These are phyloP conservation scores for Sebastes oblongus DNA, from an alignment of 2,797 vertebrate species.

Conservation along the genomic window DNA sequence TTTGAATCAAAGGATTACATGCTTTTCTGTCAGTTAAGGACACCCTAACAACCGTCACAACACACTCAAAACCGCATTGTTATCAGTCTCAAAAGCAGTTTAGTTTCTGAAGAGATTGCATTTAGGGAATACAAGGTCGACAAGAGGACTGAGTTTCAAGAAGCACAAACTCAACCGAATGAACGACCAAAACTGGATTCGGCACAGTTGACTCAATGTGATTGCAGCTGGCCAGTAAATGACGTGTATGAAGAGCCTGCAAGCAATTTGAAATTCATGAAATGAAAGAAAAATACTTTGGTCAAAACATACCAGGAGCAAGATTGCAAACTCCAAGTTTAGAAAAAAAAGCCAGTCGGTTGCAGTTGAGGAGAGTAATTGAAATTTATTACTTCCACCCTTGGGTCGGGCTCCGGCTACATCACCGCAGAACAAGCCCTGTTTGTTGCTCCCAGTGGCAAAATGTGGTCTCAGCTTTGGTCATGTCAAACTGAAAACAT, in stretches of 20 bases:
- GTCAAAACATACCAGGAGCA: constrained; percentile 41
- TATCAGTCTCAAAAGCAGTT: not conserved
- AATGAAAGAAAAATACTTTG: constrained; percentile 27
- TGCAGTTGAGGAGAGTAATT: constrained; percentile 43
- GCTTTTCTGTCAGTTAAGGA: not conserved
- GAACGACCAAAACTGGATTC: constrained; percentile 30
- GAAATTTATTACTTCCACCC: constrained; percentile 62
- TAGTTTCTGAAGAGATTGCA: not conserved
- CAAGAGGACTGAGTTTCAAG: constrained; percentile 2
- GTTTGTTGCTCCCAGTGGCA: constrained; percentile 58
- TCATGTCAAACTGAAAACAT: constrained; percentile 53
- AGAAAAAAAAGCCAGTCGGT: constrained; percentile 9
- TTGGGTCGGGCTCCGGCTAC: constrained; percentile 31
- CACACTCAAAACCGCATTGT: not conserved
- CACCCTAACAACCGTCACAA: not conserved
- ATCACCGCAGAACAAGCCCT: constrained; percentile 29
- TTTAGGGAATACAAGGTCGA: not conserved
- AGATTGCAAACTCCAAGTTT: constrained; percentile 47
- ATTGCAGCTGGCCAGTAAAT: constrained; percentile 51
- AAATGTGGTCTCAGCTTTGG: constrained; percentile 57
- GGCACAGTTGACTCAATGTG: constrained; percentile 18
- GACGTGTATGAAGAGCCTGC: constrained; percentile 31
- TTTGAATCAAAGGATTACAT: not conserved
- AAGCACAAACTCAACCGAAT: constrained; percentile 14
- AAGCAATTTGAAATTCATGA: constrained; percentile 52